Conservation (phyloP, 2,113 vertebrate genomes). For the western clawed frog (Xenopus tropicalis) region DNA sequence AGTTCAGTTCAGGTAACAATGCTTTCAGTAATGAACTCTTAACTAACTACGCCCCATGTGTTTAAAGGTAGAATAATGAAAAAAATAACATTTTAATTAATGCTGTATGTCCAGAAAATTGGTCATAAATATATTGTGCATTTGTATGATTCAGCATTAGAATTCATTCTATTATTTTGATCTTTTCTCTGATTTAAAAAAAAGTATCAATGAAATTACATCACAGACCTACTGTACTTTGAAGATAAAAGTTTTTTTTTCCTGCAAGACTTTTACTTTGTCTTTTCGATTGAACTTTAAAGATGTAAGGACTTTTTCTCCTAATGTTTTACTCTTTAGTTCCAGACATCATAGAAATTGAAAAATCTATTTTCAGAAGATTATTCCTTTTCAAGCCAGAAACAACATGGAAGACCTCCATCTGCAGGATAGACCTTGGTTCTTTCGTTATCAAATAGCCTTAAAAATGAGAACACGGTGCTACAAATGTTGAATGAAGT, state of each 20-base stretch:
- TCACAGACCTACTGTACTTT: slow-evolving; percentile 21
- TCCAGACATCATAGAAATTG: slow-evolving; percentile 24
- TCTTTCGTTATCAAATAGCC: slow-evolving; percentile 45
- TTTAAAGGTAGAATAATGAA: no score
- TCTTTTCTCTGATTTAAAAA: slow-evolving; percentile 26
- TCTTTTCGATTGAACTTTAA: slow-evolving; percentile 45
- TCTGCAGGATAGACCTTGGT: slow-evolving; percentile 30
- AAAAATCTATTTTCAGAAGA: slow-evolving; percentile 7
- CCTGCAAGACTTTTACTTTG: slow-evolving; percentile 32
- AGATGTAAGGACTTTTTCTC: slow-evolving; percentile 42
- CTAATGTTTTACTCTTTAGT: slow-evolving; percentile 38
- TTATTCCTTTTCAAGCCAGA: slow-evolving; percentile 47
- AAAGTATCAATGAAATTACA: slow-evolving; percentile 27
- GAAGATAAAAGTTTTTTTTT: slow-evolving; percentile 19
- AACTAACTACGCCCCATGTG: no score
- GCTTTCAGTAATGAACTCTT: no score
- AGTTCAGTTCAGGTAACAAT: no score
- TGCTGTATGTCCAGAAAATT: no score
- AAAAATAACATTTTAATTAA: no score
- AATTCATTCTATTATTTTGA: slow-evolving; percentile 28
- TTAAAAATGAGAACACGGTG: slow-evolving; percentile 40
- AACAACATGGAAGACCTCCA: slow-evolving; percentile 42
- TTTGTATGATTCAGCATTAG: neutral
- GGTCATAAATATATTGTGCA: no score
- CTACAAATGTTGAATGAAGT: slow-evolving; percentile 44